A percentile compares a stretch with the other conserved stretches of the same genome.
These are phyloP conservation scores for Sebastes variabilis DNA, from an alignment of 2,797 vertebrate species.

Conservation along the genomic window DNA sequence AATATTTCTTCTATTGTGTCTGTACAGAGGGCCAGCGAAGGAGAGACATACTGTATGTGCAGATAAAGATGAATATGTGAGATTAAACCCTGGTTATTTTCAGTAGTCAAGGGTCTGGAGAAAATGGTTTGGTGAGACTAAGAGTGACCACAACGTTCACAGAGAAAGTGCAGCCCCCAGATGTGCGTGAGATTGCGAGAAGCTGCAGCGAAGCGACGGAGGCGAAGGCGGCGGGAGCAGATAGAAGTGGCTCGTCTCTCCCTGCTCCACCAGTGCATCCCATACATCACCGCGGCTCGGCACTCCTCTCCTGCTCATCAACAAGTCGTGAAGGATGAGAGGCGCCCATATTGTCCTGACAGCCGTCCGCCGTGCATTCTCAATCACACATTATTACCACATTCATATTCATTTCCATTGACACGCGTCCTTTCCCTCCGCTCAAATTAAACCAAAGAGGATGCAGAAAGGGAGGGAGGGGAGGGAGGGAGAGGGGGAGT, in stretches of 20 bases:
- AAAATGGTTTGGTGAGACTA: slow-evolving; percentile 31
- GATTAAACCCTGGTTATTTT: slow-evolving; percentile 70
- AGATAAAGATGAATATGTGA: slow-evolving; percentile 85
- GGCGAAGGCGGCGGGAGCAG: slow-evolving; percentile 24
- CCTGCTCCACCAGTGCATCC: slow-evolving; percentile 60
- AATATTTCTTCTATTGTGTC: slow-evolving; percentile 54
- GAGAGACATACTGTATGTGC: slow-evolving; percentile 72
- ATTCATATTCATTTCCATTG: slow-evolving; percentile 99
- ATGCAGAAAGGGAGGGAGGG: slow-evolving; percentile 69
- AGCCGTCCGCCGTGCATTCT: slow-evolving; percentile 91
- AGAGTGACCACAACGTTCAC: slow-evolving; percentile 34
- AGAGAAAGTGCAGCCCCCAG: slow-evolving; percentile 52
- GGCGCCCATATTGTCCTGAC: slow-evolving; percentile 98
- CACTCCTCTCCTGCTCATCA: slow-evolving; percentile 90
- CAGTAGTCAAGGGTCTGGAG: slow-evolving; percentile 35
- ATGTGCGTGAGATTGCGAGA: slow-evolving; percentile 30
- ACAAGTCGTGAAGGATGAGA: slow-evolving; percentile 98
- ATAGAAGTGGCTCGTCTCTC: slow-evolving; percentile 45
- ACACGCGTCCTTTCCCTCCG: slow-evolving; percentile 92
- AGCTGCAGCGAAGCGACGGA: slow-evolving; percentile 27
- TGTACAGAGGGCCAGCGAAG: slow-evolving; percentile 70
- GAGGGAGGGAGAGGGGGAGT: slow-evolving; percentile 39
- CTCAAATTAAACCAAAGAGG: slow-evolving; percentile 90
- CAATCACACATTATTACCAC: slow-evolving; percentile 99
- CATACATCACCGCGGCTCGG: slow-evolving; percentile 79